Evolutionary conservation across 2,888 invertebrate genomes (phyloP).

Genomic region (Macaria notata): DNA sequence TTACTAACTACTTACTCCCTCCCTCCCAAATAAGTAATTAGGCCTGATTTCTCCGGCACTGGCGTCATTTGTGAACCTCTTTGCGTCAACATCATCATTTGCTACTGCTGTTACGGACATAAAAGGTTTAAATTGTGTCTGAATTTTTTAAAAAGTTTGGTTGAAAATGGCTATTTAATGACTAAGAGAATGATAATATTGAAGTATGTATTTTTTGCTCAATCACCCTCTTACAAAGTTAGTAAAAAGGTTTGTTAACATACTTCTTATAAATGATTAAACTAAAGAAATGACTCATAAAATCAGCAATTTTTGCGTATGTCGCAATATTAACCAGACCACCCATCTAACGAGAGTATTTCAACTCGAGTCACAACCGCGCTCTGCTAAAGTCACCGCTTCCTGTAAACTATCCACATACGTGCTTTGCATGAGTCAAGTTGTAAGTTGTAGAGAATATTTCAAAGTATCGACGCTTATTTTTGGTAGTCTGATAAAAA

Average conservation of each 20-base stretch:
- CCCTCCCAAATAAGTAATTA: conserved; percentile 53
- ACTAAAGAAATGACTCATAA: too few relatives aligned
- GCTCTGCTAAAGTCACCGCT: conserved; percentile 19
- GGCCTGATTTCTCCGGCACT: conserved; percentile 44
- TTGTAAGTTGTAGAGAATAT: too few relatives aligned
- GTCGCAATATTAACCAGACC: too few relatives aligned
- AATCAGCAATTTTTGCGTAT: too few relatives aligned
- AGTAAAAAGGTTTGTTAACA: too few relatives aligned
- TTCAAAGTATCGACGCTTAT: too few relatives aligned
- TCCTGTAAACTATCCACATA: conserved; percentile 15
- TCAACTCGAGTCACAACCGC: background rate
- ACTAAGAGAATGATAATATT: background rate
- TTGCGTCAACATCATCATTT: conserved; percentile 30
- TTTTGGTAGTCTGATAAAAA: too few relatives aligned
- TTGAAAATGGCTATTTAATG: conserved; percentile 13
- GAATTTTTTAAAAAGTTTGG: conserved; percentile 9
- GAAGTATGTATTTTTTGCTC: too few relatives aligned
- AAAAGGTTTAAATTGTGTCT: conserved; percentile 8
- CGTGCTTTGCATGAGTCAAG: conserved; percentile 8
- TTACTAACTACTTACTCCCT: conserved; percentile 50
- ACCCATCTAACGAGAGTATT: background rate
- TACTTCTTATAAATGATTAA: too few relatives aligned
- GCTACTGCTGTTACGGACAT: conserved; percentile 6
- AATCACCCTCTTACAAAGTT: too few relatives aligned
- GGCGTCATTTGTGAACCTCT: conserved; percentile 27